Conservation (phyloP, 1,140 invertebrate species). For the Sinella curviseta region DNA sequence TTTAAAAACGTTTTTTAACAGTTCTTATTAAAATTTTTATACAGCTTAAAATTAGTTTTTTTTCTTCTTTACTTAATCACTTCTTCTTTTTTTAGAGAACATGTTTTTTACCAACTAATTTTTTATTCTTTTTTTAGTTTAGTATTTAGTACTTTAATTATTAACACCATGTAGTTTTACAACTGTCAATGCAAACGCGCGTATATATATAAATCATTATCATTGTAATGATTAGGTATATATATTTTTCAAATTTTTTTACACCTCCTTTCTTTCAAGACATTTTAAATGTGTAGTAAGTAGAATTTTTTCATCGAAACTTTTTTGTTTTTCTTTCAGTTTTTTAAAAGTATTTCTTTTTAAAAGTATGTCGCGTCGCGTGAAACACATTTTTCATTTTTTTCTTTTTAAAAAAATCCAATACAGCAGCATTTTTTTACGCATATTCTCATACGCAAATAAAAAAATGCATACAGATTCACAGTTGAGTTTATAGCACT, state of each 20-base stretch:
- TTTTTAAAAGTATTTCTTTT: not conserved
- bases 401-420: not conserved
- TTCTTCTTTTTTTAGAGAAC: not conserved
- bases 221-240: no score
- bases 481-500: slow-evolving; percentile 18
- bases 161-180: slow-evolving; percentile 6
- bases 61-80: not conserved
- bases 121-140: not conserved
- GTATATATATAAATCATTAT: no score
- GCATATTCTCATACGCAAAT: no score
- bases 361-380: not conserved
- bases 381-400: not conserved
- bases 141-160: not conserved
- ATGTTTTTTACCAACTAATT: not conserved
- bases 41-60: not conserved
- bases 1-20: slow-evolving; percentile 11
- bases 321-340: no score
- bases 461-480: slow-evolving; percentile 9
- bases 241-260: no score
- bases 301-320: no score
- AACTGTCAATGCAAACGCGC: no score
- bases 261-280: no score
- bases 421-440: slow-evolving; percentile 5
- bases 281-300: no score
- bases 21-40: slow-evolving; percentile 4